Conservation (phyloP, 2,888 invertebrate genomes). For the Chymomyza fuscimana region DNA sequence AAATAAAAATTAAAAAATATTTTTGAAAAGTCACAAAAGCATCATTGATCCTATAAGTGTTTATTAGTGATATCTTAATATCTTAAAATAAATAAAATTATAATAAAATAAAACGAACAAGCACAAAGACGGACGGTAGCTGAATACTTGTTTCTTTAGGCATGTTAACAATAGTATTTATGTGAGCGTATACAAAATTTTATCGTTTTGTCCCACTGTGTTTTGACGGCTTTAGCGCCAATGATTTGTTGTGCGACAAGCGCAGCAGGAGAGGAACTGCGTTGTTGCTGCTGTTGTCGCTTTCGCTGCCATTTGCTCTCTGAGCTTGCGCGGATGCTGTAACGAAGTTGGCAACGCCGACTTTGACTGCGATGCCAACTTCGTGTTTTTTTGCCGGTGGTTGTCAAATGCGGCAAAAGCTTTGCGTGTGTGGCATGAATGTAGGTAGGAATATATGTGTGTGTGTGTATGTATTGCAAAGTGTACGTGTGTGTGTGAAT, state of each 20-base stretch:
- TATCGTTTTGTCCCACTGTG: conserved; percentile 4
- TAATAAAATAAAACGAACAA: no score
- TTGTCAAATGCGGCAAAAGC: background rate
- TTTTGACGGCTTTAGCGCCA: conserved; percentile 25
- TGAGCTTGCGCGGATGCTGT: conserved; percentile 35
- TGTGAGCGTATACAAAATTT: no score
- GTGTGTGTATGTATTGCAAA: background rate
- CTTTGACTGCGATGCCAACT: conserved; percentile 19
- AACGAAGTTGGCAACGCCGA: conserved; percentile 14
- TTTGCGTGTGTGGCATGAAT: background rate
- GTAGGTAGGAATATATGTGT: background rate
- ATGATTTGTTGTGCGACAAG: conserved; percentile 23
- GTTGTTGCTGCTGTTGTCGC: conserved; percentile 15
- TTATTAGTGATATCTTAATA: no score
- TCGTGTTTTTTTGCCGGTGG: conserved; percentile 4
- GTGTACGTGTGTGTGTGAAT: conserved; percentile 4
- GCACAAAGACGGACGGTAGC: no score
- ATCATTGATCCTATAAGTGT: no score
- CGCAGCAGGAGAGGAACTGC: conserved; percentile 1
- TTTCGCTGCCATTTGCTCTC: conserved; percentile 10
- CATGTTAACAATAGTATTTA: no score
- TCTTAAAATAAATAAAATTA: no score
- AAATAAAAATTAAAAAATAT: no score
- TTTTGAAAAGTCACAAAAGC: no score
- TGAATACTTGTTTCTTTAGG: no score